Conservation (phyloP, 2,113 vertebrate species). For the Pyxicephalus adspersus region DNA sequence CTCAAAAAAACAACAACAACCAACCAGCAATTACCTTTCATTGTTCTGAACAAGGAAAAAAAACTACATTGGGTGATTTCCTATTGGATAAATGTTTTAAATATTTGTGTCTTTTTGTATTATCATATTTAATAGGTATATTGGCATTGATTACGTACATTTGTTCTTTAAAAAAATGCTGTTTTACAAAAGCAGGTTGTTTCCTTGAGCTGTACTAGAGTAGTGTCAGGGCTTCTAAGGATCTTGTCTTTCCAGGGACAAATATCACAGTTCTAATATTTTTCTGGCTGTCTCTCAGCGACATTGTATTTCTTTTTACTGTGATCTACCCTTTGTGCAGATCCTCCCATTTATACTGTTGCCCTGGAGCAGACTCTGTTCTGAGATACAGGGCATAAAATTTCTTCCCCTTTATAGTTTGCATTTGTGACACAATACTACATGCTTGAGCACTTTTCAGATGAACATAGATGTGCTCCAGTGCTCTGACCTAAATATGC, state of each 20-base stretch:
- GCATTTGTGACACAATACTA: constrained; percentile 45
- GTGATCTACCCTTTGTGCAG: constrained; percentile 36
- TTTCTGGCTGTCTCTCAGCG: background rate
- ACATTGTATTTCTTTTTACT: background rate
- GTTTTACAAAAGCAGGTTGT: too few relatives aligned
- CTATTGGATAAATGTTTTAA: too few relatives aligned
- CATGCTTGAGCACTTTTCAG: constrained; percentile 48
- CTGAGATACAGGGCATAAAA: constrained; percentile 39
- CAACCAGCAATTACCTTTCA: too few relatives aligned
- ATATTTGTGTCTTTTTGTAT: too few relatives aligned
- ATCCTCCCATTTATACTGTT: constrained; percentile 30
- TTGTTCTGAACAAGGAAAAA: too few relatives aligned
- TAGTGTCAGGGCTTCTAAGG: background rate
- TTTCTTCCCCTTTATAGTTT: constrained; percentile 25
- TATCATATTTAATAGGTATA: too few relatives aligned
- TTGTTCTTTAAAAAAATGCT: too few relatives aligned
- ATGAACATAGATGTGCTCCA: constrained; percentile 50
- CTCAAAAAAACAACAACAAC: too few relatives aligned
- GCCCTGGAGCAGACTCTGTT: constrained; percentile 45
- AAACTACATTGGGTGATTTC: too few relatives aligned
- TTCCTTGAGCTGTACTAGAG: too few relatives aligned
- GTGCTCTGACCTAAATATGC: constrained; percentile 50
- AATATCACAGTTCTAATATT: constrained; percentile 2
- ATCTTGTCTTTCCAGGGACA: constrained; percentile 12
- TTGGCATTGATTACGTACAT: too few relatives aligned